phyloP scores from a whole-genome alignment of 2,113 vertebrate species.

The Chitala chitala region DNA sequence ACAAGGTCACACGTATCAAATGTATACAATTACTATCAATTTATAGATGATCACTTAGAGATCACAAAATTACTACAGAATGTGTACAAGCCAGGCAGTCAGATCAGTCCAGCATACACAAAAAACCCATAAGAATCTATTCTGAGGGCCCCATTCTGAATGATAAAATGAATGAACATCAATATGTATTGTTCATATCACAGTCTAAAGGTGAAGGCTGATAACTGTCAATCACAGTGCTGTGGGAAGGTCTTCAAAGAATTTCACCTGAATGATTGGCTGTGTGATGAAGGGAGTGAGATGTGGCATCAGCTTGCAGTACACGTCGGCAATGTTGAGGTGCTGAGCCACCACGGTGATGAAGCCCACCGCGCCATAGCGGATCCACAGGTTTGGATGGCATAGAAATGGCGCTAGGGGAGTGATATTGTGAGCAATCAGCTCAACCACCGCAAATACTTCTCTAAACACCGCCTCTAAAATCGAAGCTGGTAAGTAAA shows the following conservation, averaged over 20 bases:
- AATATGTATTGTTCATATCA: not conserved
- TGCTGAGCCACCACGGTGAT: conserved; percentile 93
- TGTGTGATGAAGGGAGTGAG: conserved; percentile 88
- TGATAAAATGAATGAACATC: not conserved
- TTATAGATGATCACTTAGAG: no score
- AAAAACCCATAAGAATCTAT: not conserved
- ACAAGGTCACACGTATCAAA: no score
- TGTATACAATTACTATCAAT: no score
- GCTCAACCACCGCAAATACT: not conserved
- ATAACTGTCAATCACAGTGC: not conserved
- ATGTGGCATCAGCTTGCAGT: conserved; percentile 96
- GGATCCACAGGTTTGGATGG: conserved; percentile 95
- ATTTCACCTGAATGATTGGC: conserved; percentile 89
- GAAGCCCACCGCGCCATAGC: conserved; percentile 93
- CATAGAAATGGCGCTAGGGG: conserved; percentile 86
- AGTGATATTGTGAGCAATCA: not conserved
- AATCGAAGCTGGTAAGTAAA: no score
- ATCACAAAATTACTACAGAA: no score
- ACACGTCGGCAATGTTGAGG: conserved; percentile 91
- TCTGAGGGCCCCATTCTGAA: not conserved
- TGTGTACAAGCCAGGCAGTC: not conserved
- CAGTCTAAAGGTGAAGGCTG: not conserved
- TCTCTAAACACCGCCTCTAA: no score
- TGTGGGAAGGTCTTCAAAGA: not conserved
- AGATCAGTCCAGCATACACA: not conserved